These are phyloP conservation scores for Neocloeon triangulifer DNA, from an alignment of 1,140 invertebrate species.

Conservation along the genomic window DNA sequence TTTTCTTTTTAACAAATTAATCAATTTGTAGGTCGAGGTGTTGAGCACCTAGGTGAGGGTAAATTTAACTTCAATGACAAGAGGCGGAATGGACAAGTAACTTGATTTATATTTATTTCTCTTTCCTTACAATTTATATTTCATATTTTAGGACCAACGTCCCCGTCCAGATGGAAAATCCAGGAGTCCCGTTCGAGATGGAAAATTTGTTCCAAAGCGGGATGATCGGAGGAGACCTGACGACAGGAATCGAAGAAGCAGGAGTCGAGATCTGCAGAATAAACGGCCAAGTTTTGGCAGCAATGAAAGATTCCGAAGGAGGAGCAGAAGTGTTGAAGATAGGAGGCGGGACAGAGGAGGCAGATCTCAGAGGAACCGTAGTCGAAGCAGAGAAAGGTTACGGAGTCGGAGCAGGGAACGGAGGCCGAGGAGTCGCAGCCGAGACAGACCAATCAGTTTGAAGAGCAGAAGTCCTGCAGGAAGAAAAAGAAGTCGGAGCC, in stretches of 20 bases:
- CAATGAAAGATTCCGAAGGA: no score
- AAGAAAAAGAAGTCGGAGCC: no score
- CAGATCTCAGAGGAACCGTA: no score
- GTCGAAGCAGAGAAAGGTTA: no score
- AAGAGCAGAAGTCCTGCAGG: no score
- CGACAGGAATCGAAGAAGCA: no score
- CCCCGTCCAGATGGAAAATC: no score
- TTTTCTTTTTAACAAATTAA: neutral
- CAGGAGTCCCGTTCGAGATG: neutral
- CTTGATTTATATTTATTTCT: neutral
- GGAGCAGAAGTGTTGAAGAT: no score
- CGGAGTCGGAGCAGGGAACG: neutral
- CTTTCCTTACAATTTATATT: neutral
- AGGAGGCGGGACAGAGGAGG: no score
- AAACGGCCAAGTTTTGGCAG: no score
- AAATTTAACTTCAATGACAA: neutral
- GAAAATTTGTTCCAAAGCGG: neutral
- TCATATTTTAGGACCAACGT: conserved; percentile 31
- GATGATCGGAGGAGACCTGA: neutral
- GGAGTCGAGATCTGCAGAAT: no score
- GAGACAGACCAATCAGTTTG: no score
- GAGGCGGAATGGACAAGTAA: neutral
- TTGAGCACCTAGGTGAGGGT: neutral
- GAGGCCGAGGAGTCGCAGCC: neutral
- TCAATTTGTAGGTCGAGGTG: neutral